A percentile compares a stretch with the other conserved stretches of the same genome.
These are phyloP conservation scores for Geopemphigus sp. DNA, from an alignment of 1,140 invertebrate species.

Conservation along the genomic window DNA sequence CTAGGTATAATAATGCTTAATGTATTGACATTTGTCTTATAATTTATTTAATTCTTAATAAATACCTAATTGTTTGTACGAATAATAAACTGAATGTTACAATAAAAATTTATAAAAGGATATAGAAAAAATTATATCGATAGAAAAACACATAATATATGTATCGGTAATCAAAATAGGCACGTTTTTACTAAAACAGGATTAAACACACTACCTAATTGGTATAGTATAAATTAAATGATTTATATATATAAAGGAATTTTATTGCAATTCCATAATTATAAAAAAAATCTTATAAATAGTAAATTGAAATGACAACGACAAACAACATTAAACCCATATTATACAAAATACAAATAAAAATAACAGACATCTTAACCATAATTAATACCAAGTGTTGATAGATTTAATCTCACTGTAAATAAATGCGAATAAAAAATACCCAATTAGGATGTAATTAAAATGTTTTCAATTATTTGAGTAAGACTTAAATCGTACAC, in stretches of 20 bases:
- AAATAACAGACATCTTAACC: conserved; percentile 17
- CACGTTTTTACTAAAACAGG: conserved; percentile 37
- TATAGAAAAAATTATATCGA: conserved; percentile 18
- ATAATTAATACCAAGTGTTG: conserved; percentile 17
- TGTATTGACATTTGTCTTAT: conserved; percentile 9
- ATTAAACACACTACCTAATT: conserved; percentile 13
- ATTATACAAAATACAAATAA: conserved; percentile 11
- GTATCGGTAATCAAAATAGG: conserved; percentile 34
- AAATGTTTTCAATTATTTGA: not conserved
- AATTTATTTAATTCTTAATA: not conserved
- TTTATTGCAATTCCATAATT: not conserved
- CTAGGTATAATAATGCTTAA: conserved; percentile 6
- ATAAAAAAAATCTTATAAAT: not conserved
- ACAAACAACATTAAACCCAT: conserved; percentile 37
- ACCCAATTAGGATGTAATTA: not conserved
- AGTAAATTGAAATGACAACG: conserved; percentile 12
- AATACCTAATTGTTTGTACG: not conserved
- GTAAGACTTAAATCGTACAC: not conserved
- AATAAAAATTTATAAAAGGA: not conserved
- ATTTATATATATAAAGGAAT: not conserved
- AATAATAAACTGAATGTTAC: conserved; percentile 12
- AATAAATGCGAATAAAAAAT: not conserved
- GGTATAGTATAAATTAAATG: conserved; percentile 8
- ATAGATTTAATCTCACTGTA: conserved; percentile 2
- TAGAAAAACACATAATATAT: conserved; percentile 38